Conservation (phyloP, 1,140 invertebrate genomes). For the Camponotus floridanus region DNA sequence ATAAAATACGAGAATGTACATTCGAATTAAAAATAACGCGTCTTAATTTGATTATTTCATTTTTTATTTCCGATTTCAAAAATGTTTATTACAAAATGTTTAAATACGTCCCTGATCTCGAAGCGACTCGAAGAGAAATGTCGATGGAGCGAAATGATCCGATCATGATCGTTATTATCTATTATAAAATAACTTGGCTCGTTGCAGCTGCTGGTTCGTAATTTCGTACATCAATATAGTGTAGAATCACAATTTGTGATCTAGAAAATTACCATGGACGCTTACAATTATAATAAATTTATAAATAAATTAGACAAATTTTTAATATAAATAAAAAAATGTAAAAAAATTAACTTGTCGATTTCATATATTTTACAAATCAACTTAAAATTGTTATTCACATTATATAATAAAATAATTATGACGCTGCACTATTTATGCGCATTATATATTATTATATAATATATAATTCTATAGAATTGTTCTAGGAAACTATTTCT, state of each 20-base stretch:
- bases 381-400: background rate
- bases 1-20: background rate
- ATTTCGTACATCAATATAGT: conserved; percentile 68
- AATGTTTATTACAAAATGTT: conserved; percentile 14
- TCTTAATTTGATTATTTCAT: background rate
- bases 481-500: background rate
- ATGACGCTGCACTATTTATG: background rate
- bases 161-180: conserved; percentile 82
- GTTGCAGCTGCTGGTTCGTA: conserved; percentile 78
- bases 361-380: background rate
- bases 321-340: background rate
- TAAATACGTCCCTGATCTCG: conserved; percentile 28
- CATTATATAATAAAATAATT: background rate
- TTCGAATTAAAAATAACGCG: background rate
- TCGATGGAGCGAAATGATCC: conserved; percentile 67
- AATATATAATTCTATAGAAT: conserved; percentile 18
- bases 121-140: conserved; percentile 55
- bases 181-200: conserved; percentile 76
- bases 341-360: background rate
- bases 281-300: background rate
- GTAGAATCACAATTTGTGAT: conserved; percentile 77
- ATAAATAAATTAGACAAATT: conserved; percentile 18
- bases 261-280: conserved; percentile 73
- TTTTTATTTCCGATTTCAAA: background rate
- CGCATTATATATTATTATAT: background rate